Percentiles rank a stretch among this genome's conserved stretches.
These are phyloP conservation scores for Catagonus wagneri DNA, from an alignment of 2,113 vertebrate species.

Conservation along the genomic window DNA sequence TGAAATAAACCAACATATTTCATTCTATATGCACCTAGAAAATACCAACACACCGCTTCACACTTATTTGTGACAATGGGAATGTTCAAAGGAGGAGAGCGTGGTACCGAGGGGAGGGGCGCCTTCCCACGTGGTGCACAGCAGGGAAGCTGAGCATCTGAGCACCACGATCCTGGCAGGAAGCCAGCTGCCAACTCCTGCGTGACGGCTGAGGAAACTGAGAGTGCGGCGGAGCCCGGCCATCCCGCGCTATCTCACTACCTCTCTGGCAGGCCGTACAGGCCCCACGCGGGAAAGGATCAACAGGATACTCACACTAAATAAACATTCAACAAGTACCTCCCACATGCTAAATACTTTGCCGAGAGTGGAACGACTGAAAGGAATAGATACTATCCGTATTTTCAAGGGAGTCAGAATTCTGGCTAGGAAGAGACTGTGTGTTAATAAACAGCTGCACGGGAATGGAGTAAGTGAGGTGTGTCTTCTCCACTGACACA, in stretches of 20 bases:
- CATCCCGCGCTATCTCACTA: rapidly evolving
- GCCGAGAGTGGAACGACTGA: not conserved
- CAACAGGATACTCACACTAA: not conserved
- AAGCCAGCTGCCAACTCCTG: not conserved
- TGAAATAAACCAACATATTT: not conserved
- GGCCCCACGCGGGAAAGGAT: not conserved
- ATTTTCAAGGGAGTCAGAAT: not conserved
- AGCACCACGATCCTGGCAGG: not conserved
- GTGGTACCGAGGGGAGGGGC: rapidly evolving
- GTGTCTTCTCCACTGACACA: not conserved
- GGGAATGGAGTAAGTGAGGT: not conserved
- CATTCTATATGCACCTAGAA: not conserved
- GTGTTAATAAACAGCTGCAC: not conserved
- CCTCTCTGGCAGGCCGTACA: not conserved
- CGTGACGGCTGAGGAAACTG: not conserved
- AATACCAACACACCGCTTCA: not conserved
- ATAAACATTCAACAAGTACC: not conserved
- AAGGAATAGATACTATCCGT: not conserved
- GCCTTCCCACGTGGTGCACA: not conserved
- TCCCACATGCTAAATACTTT: not conserved
- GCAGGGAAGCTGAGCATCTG: not conserved
- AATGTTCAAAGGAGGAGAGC: not conserved
- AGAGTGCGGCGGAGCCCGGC: not conserved
- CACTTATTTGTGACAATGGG: not conserved
- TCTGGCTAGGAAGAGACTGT: not conserved